A percentile compares a stretch with the other conserved stretches of the same genome.
These are phyloP conservation scores for Epizoanthus scotinus DNA, from an alignment of 92 coral and sea anemone species.

Conservation along the genomic window DNA sequence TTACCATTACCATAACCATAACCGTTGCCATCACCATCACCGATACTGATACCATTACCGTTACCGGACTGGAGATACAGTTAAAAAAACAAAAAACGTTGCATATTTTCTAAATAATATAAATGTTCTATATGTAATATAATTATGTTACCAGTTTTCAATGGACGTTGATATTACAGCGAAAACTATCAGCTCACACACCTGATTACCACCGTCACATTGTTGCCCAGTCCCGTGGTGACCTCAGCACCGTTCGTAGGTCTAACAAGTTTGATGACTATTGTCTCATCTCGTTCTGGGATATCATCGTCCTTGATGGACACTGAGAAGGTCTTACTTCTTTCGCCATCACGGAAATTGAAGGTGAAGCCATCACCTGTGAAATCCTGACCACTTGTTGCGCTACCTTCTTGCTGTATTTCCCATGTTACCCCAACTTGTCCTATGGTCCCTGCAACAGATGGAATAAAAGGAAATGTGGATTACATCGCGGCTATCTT, in stretches of 20 bases:
- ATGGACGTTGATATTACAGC: too few species aligned
- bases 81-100: too few species aligned
- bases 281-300: constrained; percentile 84
- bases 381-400: constrained; percentile 60
- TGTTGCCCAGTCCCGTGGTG: constrained; percentile 67
- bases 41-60: too few species aligned
- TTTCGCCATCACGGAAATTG: constrained; percentile 63
- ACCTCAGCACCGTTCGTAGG: constrained; percentile 93
- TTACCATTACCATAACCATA: too few species aligned
- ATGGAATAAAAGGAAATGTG: background rate
- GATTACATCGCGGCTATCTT: too few species aligned
- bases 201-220: constrained; percentile 81
- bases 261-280: constrained; percentile 70
- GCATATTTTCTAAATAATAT: too few species aligned
- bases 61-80: too few species aligned
- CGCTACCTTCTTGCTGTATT: constrained; percentile 55
- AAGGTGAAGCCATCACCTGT: constrained; percentile 55
- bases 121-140: too few species aligned
- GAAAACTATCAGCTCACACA: background rate
- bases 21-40: too few species aligned
- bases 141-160: too few species aligned
- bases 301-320: constrained; percentile 62
- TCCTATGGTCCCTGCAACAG: constrained; percentile 72
- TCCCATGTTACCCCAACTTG: constrained; percentile 58
- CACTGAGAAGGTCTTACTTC: constrained; percentile 47